Evolutionary conservation across 2,888 invertebrate genomes (phyloP).

Genomic region (Dexiosoma caninum): DNA sequence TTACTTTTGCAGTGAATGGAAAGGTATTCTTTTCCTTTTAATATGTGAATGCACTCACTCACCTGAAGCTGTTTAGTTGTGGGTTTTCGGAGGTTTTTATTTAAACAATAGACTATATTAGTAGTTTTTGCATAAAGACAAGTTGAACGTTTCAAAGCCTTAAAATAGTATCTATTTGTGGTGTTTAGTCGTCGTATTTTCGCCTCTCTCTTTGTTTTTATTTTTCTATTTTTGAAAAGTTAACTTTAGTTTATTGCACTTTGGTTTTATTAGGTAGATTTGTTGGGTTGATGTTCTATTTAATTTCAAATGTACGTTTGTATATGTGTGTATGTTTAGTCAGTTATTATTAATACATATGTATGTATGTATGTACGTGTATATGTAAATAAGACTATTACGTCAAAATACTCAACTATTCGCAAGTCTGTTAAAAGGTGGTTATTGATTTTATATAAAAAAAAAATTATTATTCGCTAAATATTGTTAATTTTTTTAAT

Average conservation of each 20-base stretch:
- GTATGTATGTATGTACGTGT: not conserved
- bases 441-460: slow-evolving; percentile 31
- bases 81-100: slow-evolving; percentile 48
- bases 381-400: not conserved
- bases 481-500: slow-evolving; percentile 10
- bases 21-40: slow-evolving; percentile 9
- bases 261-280: slow-evolving; percentile 44
- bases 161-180: slow-evolving; percentile 22
- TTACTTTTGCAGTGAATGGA: slow-evolving; percentile 33
- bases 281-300: slow-evolving; percentile 50
- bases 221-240: slow-evolving; percentile 38
- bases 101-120: slow-evolving; percentile 12
- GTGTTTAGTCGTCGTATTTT: not conserved
- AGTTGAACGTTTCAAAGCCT: slow-evolving; percentile 1
- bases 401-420: not conserved
- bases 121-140: not conserved
- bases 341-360: too few relatives aligned
- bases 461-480: not conserved
- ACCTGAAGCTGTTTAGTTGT: slow-evolving; percentile 50
- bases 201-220: not conserved
- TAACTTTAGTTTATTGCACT: slow-evolving; percentile 62
- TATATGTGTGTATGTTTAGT: too few relatives aligned
- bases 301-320: not conserved
- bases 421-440: slow-evolving; percentile 46
- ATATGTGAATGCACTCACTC: slow-evolving; percentile 48